Evolutionary conservation across 2,888 invertebrate genomes (phyloP).

Genomic region (Erpobdella octoculata): DNA sequence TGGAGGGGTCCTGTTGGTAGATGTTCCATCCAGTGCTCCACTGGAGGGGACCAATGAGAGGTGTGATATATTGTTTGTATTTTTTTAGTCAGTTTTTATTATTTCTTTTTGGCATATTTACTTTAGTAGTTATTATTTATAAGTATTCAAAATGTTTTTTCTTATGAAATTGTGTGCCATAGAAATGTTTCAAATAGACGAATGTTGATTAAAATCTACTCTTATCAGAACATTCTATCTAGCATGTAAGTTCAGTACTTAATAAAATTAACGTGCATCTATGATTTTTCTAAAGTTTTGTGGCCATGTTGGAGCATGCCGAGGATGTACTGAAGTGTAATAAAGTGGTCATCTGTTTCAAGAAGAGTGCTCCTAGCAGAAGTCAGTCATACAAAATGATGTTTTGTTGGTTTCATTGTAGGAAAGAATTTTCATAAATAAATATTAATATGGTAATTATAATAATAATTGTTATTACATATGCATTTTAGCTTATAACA

Average conservation of each 20-base stretch:
- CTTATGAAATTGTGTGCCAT: not conserved
- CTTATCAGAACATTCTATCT: not conserved
- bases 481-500: not conserved
- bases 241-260: too few species aligned
- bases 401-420: not conserved
- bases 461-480: not conserved
- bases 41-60: conserved; percentile 89
- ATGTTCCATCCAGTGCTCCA: conserved; percentile 74
- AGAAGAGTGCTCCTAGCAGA: conserved; percentile 74
- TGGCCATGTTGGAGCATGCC: conserved; percentile 85
- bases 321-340: conserved; percentile 80
- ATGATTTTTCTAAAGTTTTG: conserved; percentile 57
- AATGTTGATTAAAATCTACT: not conserved
- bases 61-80: conserved; percentile 38
- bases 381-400: conserved; percentile 51
- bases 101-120: not conserved
- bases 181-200: not conserved
- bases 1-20: conserved; percentile 74
- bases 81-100: conserved; percentile 1
- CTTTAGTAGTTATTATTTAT: too few species aligned
- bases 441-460: not conserved
- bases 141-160: too few species aligned
- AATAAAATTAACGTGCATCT: too few species aligned
- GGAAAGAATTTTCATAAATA: not conserved
- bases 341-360: conserved; percentile 71